These are phyloP conservation scores for Cotesia vestalis DNA, from an alignment of 1,140 invertebrate species.

Conservation along the genomic window DNA sequence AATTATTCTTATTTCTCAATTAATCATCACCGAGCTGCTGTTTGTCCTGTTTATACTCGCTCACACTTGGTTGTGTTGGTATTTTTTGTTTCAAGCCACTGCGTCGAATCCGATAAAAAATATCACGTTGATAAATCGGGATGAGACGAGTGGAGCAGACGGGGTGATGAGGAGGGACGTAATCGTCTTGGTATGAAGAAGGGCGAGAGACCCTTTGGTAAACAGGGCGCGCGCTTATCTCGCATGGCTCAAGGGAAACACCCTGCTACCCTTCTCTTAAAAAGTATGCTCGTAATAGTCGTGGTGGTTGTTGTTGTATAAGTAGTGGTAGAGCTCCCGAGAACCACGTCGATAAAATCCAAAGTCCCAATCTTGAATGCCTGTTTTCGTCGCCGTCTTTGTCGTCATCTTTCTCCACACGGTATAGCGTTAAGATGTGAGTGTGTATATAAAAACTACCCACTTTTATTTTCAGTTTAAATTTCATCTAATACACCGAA, in stretches of 20 bases:
- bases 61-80: constrained; percentile 8
- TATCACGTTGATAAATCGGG: constrained; percentile 31
- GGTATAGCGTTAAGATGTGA: background rate
- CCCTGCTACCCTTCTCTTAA: constrained; percentile 8
- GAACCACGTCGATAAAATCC: constrained; percentile 34
- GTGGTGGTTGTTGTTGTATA: background rate
- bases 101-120: constrained; percentile 34
- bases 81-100: constrained; percentile 22
- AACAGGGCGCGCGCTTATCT: constrained; percentile 31
- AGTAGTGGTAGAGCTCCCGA: background rate
- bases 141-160: too few relatives aligned
- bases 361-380: constrained; percentile 1
- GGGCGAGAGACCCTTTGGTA: background rate
- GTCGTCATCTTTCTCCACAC: constrained; percentile 9
- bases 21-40: constrained; percentile 15
- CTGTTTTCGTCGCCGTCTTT: background rate
- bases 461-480: constrained; percentile 3
- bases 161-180: constrained; percentile 5
- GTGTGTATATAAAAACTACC: constrained; percentile 3
- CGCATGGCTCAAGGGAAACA: constrained; percentile 25
- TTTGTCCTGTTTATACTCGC: constrained; percentile 12
- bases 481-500: background rate
- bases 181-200: constrained; percentile 30
- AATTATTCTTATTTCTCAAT: too few relatives aligned
- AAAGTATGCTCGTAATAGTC: constrained; percentile 8